These are phyloP conservation scores for Acanthosepion pharaonis DNA, from an alignment of 2,888 invertebrate species.

Conservation along the genomic window DNA sequence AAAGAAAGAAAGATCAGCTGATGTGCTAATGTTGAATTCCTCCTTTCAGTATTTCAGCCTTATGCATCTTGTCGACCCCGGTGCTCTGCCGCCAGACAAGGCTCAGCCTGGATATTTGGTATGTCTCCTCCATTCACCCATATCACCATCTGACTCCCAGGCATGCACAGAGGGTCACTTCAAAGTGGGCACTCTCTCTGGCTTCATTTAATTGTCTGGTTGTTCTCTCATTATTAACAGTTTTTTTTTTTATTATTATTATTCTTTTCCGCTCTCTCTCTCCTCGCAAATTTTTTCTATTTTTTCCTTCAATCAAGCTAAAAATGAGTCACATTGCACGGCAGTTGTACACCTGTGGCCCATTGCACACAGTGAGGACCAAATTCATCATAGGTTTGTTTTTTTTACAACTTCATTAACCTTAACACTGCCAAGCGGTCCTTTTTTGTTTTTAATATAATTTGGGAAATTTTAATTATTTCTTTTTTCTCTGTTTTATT, in stretches of 20 bases:
- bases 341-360: too few relatives aligned
- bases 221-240: background rate
- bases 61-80: background rate
- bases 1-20: background rate
- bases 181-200: background rate
- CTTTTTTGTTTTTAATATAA: background rate
- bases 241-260: background rate
- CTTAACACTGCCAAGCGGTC: background rate
- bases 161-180: background rate
- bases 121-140: background rate
- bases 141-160: background rate
- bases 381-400: background rate
- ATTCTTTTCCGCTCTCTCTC: background rate
- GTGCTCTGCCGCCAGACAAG: background rate
- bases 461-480: background rate
- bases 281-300: background rate
- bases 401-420: background rate
- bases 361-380: background rate
- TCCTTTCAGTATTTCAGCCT: background rate
- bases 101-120: background rate
- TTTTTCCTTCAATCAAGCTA: background rate
- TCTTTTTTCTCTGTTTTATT: background rate
- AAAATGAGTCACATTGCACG: too few relatives aligned
- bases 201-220: background rate
- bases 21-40: background rate